A percentile compares a stretch with the other conserved stretches of the same genome.
Conservation (phyloP, 2,113 vertebrate species). For the Piaya cayana region DNA sequence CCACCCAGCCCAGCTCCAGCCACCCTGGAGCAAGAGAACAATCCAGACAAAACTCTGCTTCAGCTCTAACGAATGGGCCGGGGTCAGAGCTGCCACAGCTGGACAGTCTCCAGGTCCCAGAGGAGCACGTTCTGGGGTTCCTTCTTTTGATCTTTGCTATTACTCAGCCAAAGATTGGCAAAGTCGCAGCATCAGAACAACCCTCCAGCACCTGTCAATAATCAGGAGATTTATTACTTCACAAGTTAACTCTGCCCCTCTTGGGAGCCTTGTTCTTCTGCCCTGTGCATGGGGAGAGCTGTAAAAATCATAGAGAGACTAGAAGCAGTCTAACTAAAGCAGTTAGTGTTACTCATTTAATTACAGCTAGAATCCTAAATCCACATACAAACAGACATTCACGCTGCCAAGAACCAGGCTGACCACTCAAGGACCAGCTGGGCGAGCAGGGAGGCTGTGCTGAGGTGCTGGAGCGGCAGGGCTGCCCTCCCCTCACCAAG, state of each 20-base stretch:
- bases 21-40: neutral
- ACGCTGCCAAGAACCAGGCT: neutral
- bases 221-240: neutral
- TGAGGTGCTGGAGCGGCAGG: neutral
- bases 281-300: neutral
- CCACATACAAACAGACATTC: neutral
- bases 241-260: neutral
- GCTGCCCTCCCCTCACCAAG: neutral
- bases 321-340: neutral
- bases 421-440: neutral
- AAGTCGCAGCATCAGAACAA: neutral
- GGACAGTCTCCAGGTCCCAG: neutral
- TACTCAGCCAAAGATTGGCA: neutral
- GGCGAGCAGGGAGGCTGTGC: neutral
- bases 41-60: neutral
- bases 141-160: neutral
- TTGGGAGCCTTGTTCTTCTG: neutral
- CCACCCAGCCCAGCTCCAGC: neutral
- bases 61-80: neutral
- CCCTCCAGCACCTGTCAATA: constrained; percentile 29
- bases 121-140: neutral
- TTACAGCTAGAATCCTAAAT: neutral
- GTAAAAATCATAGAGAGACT: neutral
- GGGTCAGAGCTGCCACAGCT: neutral
- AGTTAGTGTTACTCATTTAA: neutral